Evolutionary conservation across 2,113 vertebrate genomes (phyloP).

Genomic region (Myanophis thanlyinensis): DNA sequence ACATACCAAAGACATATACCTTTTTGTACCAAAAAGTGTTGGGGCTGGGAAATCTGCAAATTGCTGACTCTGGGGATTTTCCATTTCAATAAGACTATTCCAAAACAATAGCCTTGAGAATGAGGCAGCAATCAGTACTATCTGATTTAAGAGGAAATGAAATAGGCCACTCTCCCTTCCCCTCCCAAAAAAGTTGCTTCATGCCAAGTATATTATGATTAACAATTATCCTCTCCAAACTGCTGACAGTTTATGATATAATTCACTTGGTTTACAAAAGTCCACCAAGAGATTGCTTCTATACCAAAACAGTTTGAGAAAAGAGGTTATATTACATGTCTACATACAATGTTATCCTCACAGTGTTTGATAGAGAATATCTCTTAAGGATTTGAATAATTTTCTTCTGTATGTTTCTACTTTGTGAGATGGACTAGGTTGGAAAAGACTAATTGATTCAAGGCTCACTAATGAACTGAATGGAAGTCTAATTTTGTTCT

Average conservation of each 20-base stretch:
- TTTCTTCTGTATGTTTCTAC: neutral
- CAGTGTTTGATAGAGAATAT: neutral
- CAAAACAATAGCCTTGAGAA: neutral
- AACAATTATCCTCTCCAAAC: neutral
- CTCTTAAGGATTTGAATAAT: neutral
- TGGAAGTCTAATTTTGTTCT: neutral
- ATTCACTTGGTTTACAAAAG: neutral
- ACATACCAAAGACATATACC: neutral
- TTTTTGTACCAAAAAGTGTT: neutral
- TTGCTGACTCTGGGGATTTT: neutral
- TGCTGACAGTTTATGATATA: neutral
- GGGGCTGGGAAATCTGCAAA: neutral
- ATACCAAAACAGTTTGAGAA: neutral
- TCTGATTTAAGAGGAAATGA: neutral
- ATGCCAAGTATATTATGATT: neutral
- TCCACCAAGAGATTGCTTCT: neutral
- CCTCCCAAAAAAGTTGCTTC: neutral
- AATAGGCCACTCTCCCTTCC: neutral
- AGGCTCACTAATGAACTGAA: too few relatives aligned
- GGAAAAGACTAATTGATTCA: too few relatives aligned
- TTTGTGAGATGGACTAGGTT: neutral
- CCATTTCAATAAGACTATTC: slow-evolving; percentile 1
- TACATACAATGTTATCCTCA: neutral
- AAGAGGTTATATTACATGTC: neutral
- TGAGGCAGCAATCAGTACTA: neutral